phyloP scores from a whole-genome alignment of 2,113 vertebrate genomes.

The Collichthys lucidus region DNA sequence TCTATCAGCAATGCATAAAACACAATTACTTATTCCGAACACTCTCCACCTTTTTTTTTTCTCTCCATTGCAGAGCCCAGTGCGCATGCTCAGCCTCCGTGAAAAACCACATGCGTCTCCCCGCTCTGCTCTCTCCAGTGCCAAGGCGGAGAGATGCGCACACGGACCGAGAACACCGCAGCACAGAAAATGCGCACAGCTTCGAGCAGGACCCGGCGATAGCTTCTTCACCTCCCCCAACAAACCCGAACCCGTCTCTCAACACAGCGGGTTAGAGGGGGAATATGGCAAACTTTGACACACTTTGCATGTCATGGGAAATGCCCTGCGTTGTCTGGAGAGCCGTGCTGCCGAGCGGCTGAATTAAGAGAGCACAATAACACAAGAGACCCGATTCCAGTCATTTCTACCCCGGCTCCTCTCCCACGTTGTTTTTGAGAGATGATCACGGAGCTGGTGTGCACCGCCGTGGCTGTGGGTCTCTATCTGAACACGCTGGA shows the following conservation, averaged over 20 bases:
- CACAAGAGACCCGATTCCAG: slow-evolving; percentile 47
- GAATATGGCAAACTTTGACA: slow-evolving; percentile 69
- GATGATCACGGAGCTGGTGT: slow-evolving; percentile 95
- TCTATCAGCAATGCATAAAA: neutral
- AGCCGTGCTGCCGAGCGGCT: slow-evolving; percentile 57
- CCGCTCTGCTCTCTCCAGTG: slow-evolving; percentile 41
- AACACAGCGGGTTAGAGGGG: slow-evolving; percentile 55
- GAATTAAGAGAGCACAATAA: slow-evolving; percentile 58
- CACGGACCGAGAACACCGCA: slow-evolving; percentile 36
- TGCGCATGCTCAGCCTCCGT: slow-evolving; percentile 72
- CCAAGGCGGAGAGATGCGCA: slow-evolving; percentile 65
- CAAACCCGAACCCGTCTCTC: slow-evolving; percentile 20
- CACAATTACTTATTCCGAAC: slow-evolving; percentile 1
- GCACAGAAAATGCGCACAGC: slow-evolving; percentile 55
- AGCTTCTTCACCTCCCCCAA: slow-evolving; percentile 20
- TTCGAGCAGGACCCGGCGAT: slow-evolving; percentile 18
- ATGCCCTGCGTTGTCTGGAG: slow-evolving; percentile 45
- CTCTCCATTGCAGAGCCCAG: neutral
- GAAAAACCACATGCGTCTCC: slow-evolving; percentile 71
- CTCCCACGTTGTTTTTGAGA: slow-evolving; percentile 76
- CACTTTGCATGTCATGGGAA: slow-evolving; percentile 57
- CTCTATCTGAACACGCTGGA: slow-evolving; percentile 94
- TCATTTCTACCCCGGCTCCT: slow-evolving; percentile 45
- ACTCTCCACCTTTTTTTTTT: slow-evolving; percentile 2
- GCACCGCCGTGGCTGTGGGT: slow-evolving; percentile 92